phyloP scores from a whole-genome alignment of 2,797 vertebrate species.

The Spea hammondii region DNA sequence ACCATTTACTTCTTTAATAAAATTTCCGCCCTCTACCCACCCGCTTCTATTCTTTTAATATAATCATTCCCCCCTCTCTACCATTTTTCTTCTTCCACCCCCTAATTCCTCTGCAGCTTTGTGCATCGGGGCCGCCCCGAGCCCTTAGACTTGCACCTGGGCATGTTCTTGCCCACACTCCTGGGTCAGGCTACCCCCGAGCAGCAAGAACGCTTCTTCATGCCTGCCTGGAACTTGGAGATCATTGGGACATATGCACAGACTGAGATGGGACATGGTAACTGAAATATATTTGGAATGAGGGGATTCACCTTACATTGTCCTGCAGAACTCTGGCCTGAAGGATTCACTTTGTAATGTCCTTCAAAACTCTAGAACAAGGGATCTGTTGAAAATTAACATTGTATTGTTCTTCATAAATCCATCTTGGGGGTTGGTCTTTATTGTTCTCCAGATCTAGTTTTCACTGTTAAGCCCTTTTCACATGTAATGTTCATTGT shows the following conservation, averaged over 20 bases:
- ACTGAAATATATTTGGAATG: background rate
- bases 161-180: slow-evolving; percentile 97
- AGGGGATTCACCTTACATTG: background rate
- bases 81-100: background rate
- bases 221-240: slow-evolving; percentile 95
- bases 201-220: slow-evolving; percentile 96
- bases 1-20: background rate
- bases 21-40: background rate
- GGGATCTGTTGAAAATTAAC: background rate
- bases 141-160: slow-evolving; percentile 90
- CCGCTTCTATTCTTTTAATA: background rate
- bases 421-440: no score
- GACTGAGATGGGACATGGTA: slow-evolving; percentile 99
- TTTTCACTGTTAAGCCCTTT: no score
- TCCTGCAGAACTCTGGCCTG: background rate
- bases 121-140: slow-evolving; percentile 44
- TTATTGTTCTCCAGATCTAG: no score
- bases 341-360: background rate
- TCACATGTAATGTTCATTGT: background rate
- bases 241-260: slow-evolving; percentile 99
- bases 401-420: no score
- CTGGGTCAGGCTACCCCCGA: slow-evolving; percentile 93
- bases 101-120: slow-evolving; percentile 37
- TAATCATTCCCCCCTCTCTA: background rate
- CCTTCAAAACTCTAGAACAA: background rate